Base-by-base conservation (phyloP, 2,113 vertebrate species). In the Eidolon helvum region DNA sequence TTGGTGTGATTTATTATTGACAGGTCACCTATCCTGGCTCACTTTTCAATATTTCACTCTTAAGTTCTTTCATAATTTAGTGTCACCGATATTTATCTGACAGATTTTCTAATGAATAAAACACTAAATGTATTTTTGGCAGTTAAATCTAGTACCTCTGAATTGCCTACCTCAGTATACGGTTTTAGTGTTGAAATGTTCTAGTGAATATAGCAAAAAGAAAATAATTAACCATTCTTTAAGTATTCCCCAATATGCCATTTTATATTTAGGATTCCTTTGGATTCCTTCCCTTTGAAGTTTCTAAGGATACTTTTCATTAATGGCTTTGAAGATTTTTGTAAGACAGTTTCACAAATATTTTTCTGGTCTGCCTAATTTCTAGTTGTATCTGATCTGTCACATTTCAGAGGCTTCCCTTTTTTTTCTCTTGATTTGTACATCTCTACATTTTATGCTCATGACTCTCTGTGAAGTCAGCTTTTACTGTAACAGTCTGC, bases 331-430 rank as follows among this genome's bases (percentile, higher is more conserved):
- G 69, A 92, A 75, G 77, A 90, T 93, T 43, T 74, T 83, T 71
- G 28, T 78, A 84, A 79, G 61, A 80, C 28, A 87, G 84, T 75
- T 87, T 87, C 63, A 53, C 50, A 87, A 24, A 75, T 92, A 94
- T 74, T 92, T 96, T 86, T 96, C 87, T 94, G 50, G n/a, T 95
- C 63, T 83, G 63, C 21, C 45, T 88, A 77, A 83, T 90, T 95
- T 96, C 83, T 71, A 69, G 74, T 79, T 83, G 22, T 55, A 38
- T 93, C 21, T 96, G 28, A 90, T 43, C n/a, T 48, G 61, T 95
- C 68, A 87, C 45, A 77, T 69, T 80, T 92, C 84, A 38, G 50
- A 90, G 22, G 0, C 22, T 85, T 87, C 35, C 45, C 5, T n/a
- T 22, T 93, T 69, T 80, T 85, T 5, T 10, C 10, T 30, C 21